A percentile compares a stretch with the other conserved stretches of the same genome.
These are phyloP conservation scores for Perizoma flavofasciatum DNA, from an alignment of 2,888 invertebrate genomes.

Conservation along the genomic window DNA sequence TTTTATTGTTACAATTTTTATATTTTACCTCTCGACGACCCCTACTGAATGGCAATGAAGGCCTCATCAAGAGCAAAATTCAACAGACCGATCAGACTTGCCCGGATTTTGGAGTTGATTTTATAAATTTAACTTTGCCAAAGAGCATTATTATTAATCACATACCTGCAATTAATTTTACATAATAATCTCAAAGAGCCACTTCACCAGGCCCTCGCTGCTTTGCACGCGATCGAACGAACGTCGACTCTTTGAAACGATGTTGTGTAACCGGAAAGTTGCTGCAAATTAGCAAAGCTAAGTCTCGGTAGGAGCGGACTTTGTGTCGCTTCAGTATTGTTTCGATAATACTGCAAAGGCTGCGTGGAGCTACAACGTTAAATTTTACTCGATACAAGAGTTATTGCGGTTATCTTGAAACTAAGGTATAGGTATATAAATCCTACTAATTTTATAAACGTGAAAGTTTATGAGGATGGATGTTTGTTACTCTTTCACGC, in stretches of 20 bases:
- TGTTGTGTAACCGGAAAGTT: constrained; percentile 34
- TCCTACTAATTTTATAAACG: too few species aligned
- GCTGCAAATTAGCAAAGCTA: constrained; percentile 42
- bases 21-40: constrained; percentile 21
- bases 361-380: not conserved
- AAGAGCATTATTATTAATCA: not conserved
- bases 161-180: not conserved
- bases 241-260: constrained; percentile 49
- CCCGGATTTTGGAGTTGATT: not conserved
- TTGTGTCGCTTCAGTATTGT: constrained; percentile 40
- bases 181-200: constrained; percentile 11
- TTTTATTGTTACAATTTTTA: constrained; percentile 32
- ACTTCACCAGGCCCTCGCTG: not conserved
- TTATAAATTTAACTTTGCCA: too few species aligned
- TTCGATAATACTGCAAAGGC: constrained; percentile 33
- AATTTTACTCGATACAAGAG: not conserved
- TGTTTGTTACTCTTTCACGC: too few species aligned
- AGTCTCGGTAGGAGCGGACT: constrained; percentile 27
- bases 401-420: not conserved
- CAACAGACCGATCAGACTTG: not conserved
- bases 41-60: constrained; percentile 26
- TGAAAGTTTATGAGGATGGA: too few species aligned
- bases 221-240: constrained; percentile 52
- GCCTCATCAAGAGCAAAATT: constrained; percentile 17
- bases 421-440: too few species aligned